phyloP scores from a whole-genome alignment of 1,140 invertebrate species.

The Anthonomus grandis region DNA sequence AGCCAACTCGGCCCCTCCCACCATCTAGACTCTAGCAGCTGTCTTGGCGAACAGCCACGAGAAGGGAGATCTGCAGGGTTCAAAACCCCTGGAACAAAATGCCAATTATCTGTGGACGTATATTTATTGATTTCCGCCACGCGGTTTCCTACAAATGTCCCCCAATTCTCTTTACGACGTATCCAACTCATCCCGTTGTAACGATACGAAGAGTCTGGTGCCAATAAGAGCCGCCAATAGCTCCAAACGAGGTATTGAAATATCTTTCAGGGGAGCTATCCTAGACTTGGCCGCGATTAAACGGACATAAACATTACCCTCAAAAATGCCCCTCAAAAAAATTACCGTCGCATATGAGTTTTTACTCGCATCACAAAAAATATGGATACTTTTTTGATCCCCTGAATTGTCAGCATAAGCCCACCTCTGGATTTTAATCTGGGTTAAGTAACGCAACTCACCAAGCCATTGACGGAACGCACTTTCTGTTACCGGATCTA shows the following conservation, averaged over 20 bases:
- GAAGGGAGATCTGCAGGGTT: constrained; percentile 51
- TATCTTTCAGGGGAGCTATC: constrained; percentile 33
- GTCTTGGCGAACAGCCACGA: constrained; percentile 41
- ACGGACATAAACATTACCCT: constrained; percentile 10
- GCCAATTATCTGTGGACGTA: constrained; percentile 33
- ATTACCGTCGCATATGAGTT: constrained; percentile 34
- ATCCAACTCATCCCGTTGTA: constrained; percentile 42
- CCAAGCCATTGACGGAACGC: constrained; percentile 18
- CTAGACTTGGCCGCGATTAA: constrained; percentile 34
- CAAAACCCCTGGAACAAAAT: constrained; percentile 42
- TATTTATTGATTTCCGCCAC: constrained; percentile 43
- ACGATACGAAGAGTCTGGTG: constrained; percentile 7
- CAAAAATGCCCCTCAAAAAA: constrained; percentile 26
- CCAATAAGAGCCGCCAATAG: constrained; percentile 27
- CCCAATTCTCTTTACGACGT: constrained; percentile 31
- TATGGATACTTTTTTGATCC: constrained; percentile 26
- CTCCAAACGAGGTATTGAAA: constrained; percentile 37
- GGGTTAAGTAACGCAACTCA: constrained; percentile 13
- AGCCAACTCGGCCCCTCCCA: constrained; percentile 44
- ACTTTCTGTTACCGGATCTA: constrained; percentile 7
- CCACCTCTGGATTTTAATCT: constrained; percentile 24
- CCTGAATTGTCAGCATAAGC: neutral
- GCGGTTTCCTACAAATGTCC: constrained; percentile 49
- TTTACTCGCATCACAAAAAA: constrained; percentile 39
- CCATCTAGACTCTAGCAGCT: constrained; percentile 45